Base-by-base conservation (phyloP, 2,113 vertebrate species). In the Zingel zingel region DNA sequence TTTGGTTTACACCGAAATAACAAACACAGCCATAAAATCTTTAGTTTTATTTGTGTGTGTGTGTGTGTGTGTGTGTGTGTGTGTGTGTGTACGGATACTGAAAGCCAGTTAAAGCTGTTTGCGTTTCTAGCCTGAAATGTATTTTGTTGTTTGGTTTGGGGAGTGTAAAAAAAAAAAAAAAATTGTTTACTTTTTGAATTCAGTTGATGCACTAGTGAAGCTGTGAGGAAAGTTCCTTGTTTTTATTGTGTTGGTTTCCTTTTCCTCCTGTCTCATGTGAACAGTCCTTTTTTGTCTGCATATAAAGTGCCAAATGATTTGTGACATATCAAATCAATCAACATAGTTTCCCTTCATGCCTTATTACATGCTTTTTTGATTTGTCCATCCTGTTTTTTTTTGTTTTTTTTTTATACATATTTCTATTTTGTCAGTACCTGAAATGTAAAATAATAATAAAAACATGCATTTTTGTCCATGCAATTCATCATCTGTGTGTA, bases 281-380 rank as follows among this genome's bases (percentile, higher is more conserved):
- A 36, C 23, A 21, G 15, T 39, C 6, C 1, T 30, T 9, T 9
- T 56, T 30, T 69, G 45, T 53, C 3, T 57, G 23, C 21, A 48
- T 76, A 19, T 47, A 54, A 62, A 57, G 62, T 75, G 64, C 58
- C 84, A 65, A 65, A 57, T 43, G 56, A 23, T 84, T 47, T 66
- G 30, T 65, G 6, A 67, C 16, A 0, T 12, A 39, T 36, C 21
- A 51, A 33, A 27, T 59, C 47, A 13, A 16, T 80, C 69, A n/a
- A 3, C 47, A 72, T 79, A 53, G 77, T 61, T 39, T 70, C 21
- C 33, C 25, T 50, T 36, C 79, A 53, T 69, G 7, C 14, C 12
- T 45, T n/a, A 14, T 13, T 9, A 47, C 71, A 39, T 39, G 14
- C 23, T 36, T 59, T 33, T 33, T 33, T 33, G 0, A 47, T 63